Evolutionary conservation across 2,113 vertebrate species (phyloP).

Genomic region (Ancistrus triradiatus): DNA sequence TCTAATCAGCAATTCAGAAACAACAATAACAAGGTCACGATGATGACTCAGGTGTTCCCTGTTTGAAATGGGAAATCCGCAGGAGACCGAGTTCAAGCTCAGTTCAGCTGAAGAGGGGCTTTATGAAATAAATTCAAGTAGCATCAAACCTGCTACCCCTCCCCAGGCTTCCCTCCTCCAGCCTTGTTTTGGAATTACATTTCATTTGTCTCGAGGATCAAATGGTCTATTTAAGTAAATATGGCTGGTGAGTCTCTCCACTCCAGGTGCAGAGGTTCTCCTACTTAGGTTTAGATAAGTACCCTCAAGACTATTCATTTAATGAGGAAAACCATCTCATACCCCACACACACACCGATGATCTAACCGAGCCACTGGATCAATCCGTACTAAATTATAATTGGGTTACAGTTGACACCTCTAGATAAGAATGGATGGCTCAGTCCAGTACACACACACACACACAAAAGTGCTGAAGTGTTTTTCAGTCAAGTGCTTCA

Average conservation of each 20-base stretch:
- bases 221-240: slow-evolving; percentile 3
- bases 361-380: slow-evolving; percentile 20
- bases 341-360: background rate
- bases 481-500: slow-evolving; percentile 34
- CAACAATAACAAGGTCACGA: too few relatives aligned
- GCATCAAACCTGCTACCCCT: slow-evolving; percentile 4
- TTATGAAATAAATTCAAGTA: slow-evolving; percentile 11
- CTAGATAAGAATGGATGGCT: slow-evolving; percentile 23
- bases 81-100: background rate
- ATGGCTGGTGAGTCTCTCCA: background rate
- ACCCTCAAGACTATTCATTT: slow-evolving; percentile 33
- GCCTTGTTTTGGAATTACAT: background rate
- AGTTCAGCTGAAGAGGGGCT: slow-evolving; percentile 12
- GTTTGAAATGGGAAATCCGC: background rate
- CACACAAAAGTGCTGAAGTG: slow-evolving; percentile 20
- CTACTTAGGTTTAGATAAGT: slow-evolving; percentile 31
- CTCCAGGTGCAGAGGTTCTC: slow-evolving; percentile 15
- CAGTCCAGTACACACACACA: slow-evolving; percentile 17
- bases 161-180: background rate
- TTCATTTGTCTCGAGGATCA: background rate
- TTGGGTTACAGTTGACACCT: slow-evolving; percentile 33
- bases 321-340: background rate
- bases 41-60: background rate
- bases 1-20: too few relatives aligned
- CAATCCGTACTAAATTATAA: slow-evolving; percentile 46